These are phyloP conservation scores for Phyto melanocephala DNA, from an alignment of 2,888 invertebrate genomes.

Conservation along the genomic window DNA sequence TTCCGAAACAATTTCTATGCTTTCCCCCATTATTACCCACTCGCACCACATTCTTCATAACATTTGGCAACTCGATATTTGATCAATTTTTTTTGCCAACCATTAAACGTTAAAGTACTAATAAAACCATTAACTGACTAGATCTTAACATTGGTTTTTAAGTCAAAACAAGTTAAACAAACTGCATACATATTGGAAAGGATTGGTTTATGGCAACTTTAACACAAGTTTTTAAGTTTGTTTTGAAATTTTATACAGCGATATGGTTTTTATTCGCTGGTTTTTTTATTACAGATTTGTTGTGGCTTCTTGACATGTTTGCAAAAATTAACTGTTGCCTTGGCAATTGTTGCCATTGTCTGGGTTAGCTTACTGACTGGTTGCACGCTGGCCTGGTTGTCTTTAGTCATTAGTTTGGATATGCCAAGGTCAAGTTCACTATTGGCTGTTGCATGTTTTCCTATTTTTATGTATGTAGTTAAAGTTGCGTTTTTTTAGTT, in stretches of 20 bases:
- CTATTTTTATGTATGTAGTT: slow-evolving; percentile 4
- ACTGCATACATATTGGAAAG: slow-evolving; percentile 8
- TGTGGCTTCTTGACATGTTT: slow-evolving; percentile 59
- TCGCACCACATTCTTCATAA: no score
- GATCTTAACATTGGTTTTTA: slow-evolving; percentile 31
- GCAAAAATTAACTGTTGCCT: slow-evolving; percentile 64
- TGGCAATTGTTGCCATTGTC: slow-evolving; percentile 58
- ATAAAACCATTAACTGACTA: slow-evolving; percentile 7
- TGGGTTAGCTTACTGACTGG: not conserved
- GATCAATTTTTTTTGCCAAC: not conserved
- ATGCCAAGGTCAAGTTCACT: slow-evolving; percentile 58
- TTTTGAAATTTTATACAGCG: slow-evolving; percentile 8
- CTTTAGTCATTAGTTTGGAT: slow-evolving; percentile 34
- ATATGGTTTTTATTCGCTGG: slow-evolving; percentile 11
- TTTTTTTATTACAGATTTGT: slow-evolving; percentile 27
- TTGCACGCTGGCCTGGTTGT: not conserved
- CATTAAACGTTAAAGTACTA: slow-evolving; percentile 1
- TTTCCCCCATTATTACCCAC: no score
- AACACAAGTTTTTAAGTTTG: not conserved
- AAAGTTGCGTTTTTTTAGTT: not conserved
- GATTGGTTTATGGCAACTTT: slow-evolving; percentile 7
- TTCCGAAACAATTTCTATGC: no score
- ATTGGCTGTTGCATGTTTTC: slow-evolving; percentile 60
- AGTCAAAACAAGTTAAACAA: slow-evolving; percentile 37
- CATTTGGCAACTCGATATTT: slow-evolving; percentile 10